phyloP scores from a whole-genome alignment of 2,113 vertebrate genomes.

The Marcusenius ussheri region DNA sequence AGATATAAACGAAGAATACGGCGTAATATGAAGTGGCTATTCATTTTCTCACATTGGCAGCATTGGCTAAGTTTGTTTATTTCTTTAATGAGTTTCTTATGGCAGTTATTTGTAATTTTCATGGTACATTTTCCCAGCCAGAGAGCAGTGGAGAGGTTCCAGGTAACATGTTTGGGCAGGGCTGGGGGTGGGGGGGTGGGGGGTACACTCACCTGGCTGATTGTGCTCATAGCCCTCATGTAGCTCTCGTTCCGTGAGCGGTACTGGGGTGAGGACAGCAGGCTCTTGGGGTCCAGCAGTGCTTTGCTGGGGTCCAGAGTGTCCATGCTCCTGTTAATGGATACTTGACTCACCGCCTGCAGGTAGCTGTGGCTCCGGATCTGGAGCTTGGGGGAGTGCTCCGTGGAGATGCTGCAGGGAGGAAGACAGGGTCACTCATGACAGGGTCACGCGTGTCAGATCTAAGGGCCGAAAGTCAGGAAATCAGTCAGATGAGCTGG shows the following conservation, averaged over 20 bases:
- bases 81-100: neutral
- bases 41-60: neutral
- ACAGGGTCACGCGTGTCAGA: neutral
- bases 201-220: conserved; percentile 81
- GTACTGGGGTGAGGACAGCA: conserved; percentile 93
- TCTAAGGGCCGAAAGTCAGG: neutral
- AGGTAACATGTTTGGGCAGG: conserved; percentile 17
- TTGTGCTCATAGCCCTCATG: conserved; percentile 99
- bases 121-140: neutral
- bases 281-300: conserved; percentile 41
- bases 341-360: conserved; percentile 96
- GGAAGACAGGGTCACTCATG: neutral
- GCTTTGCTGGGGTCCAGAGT: conserved; percentile 79
- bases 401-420: conserved; percentile 77
- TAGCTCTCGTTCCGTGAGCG: conserved; percentile 98
- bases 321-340: conserved; percentile 96
- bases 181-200: neutral
- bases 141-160: neutral
- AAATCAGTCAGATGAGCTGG: neutral
- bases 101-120: neutral
- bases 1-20: neutral
- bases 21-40: neutral
- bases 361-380: conserved; percentile 98
- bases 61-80: neutral
- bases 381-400: conserved; percentile 96